Evolutionary conservation across 2,113 vertebrate genomes (phyloP).

Genomic region (Platysternon megacephalum): DNA sequence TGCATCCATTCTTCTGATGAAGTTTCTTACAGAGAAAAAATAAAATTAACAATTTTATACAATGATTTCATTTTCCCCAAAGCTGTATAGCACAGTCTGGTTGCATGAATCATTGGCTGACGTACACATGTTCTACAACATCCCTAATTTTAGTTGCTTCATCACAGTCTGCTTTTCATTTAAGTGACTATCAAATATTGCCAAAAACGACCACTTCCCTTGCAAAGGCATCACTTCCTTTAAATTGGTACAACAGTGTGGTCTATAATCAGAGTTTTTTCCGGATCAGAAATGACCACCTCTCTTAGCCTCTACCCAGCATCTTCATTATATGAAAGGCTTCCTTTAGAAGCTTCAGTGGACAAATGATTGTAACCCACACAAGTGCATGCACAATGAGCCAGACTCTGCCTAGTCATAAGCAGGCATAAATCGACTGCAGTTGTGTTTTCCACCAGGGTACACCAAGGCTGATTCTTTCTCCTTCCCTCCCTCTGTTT

Average conservation of each 20-base stretch:
- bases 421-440: not conserved
- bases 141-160: not conserved
- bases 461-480: not conserved
- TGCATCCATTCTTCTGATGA: not conserved
- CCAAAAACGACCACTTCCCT: not conserved
- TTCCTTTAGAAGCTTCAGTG: not conserved
- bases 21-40: not conserved
- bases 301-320: not conserved
- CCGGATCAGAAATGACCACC: not conserved
- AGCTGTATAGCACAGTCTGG: not conserved
- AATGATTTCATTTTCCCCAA: not conserved
- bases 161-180: not conserved
- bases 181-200: not conserved
- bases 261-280: not conserved
- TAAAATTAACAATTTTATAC: not conserved
- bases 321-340: not conserved
- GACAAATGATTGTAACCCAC: not conserved
- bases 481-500: not conserved
- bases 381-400: not conserved
- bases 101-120: not conserved
- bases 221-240: not conserved
- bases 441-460: not conserved
- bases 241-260: not conserved
- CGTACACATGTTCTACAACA: not conserved
- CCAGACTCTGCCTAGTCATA: not conserved